Conservation (phyloP, 1,140 invertebrate genomes). For the Drosophila grimshawi region DNA sequence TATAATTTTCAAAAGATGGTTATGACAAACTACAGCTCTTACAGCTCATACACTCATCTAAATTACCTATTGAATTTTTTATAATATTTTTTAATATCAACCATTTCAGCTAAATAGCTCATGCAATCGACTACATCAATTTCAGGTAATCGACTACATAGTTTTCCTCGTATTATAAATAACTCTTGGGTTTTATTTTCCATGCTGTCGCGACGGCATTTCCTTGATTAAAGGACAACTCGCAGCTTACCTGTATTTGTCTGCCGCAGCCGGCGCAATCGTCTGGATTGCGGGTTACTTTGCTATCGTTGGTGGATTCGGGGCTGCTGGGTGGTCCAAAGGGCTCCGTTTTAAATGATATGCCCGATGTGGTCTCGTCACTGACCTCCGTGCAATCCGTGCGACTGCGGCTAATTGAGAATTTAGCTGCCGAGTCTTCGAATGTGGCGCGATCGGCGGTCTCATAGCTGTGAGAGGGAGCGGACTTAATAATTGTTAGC, state of each 20-base stretch:
- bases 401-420: slow-evolving; percentile 75
- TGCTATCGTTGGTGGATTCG: slow-evolving; percentile 79
- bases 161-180: too few species aligned
- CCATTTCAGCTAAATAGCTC: too few species aligned
- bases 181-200: too few species aligned
- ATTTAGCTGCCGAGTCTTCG: slow-evolving; percentile 77
- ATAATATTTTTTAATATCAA: too few species aligned
- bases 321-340: slow-evolving; percentile 82
- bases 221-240: background rate
- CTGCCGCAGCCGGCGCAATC: slow-evolving; percentile 84
- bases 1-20: too few species aligned
- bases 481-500: background rate
- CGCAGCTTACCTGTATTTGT: slow-evolving; percentile 76
- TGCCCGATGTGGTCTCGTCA: slow-evolving; percentile 80
- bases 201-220: background rate
- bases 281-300: slow-evolving; percentile 70
- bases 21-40: too few species aligned
- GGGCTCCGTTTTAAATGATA: slow-evolving; percentile 84
- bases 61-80: too few species aligned
- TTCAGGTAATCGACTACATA: too few species aligned
- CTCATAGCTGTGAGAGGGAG: slow-evolving; percentile 65
- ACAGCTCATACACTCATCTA: too few species aligned
- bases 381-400: slow-evolving; percentile 79
- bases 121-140: too few species aligned
- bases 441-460: slow-evolving; percentile 78